Evolutionary conservation across 2,797 vertebrate genomes (phyloP), one percentile per base, ranked within the genome.

Genomic region (Melanotaenia trifasciata): DNA sequence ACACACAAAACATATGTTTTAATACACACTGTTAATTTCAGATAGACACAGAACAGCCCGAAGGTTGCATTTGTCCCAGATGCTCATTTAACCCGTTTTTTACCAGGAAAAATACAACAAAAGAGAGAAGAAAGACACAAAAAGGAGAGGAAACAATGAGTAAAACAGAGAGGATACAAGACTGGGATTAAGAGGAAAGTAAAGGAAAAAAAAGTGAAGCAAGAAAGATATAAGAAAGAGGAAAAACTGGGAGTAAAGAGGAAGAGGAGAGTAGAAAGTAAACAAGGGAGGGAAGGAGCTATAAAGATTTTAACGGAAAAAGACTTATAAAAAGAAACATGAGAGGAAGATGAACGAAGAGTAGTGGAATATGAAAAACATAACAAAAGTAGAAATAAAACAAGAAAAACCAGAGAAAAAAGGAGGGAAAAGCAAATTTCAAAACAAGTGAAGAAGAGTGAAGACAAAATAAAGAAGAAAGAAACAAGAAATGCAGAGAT

Each of bases 61-160:
- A 69, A 54, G 81, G 58, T 38, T 2, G 57, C 60, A 13, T 60
- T 18, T 47, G 78, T 61, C 82, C 80, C 78, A 81, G 76, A 83
- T 79, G 75, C n/a, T 58, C 33, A 65, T 73, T 79, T 75, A 73
- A 65, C 74, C 61, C n/a, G 9, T 36, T 63, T n/a, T 9, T 36
- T 56, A 6, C 35, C 50, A 71, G 53, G 60, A 43, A 67, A 30
- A 14, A 56, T n/a, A 43, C 20, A 18, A 28, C 20, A 13, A 22
- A 9, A 3, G 13, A 63, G 20, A 22, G 30, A 33, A 22, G 30
- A 58, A 45, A 12, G n/a, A 24, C 8, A 24, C 30, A 9, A 20
- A 24, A 36, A 56, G 16, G 30, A 53, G 13, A 7, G 16, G 4
- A 7, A 20, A 5, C 20, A 47, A 28, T 8, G 10, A 54, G 26